Base-by-base conservation (phyloP, 2,888 invertebrate species). In the Hyposoter dolosus region DNA sequence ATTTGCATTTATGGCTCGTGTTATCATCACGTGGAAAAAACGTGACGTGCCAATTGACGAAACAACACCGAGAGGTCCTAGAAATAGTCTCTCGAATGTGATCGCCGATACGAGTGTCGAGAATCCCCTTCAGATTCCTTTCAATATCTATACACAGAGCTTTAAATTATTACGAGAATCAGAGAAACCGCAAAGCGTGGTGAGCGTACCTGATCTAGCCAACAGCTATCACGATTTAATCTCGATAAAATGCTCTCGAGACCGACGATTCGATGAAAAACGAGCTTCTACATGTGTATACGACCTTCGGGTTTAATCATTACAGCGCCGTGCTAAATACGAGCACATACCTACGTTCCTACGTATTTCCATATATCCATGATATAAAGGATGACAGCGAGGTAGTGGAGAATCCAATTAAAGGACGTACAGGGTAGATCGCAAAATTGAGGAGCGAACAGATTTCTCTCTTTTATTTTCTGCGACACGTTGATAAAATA, bases 231-330 rank as follows among this genome's bases (percentile, higher is more conserved):
- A 75, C 85, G 79, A 83, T 85, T 83, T 65, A 80, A 85, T 83
- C 79, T 83, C 71, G 83, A 85, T 85, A 56, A 85, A 80, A 83
- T 78, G 83, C 83, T 80, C 85, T 71, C 83, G 82, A 75, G 82
- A 71, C 78, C 75, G 83, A 77, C 76, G 85, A 85, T 83, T 83
- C 85, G 75, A 85, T 77, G 68, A 83, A 83, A 83, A 76, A 76
- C 71, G n/a, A 75, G 63, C 12, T 32, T 17, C 17, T 47, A 56
- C 66, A 19, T 15, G 7, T 35, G 32, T 32, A 65, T 35, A 19
- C 47, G 35, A 32, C 3, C 32, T 65, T 19, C 68, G 69, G 43
- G 66, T 66, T 53, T 78, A 40, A 19, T 35, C 71, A 53, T 71
- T 76, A 66, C 43, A 81, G 17, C 40, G 50, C 40, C 50, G 76